Evolutionary conservation across 2,113 vertebrate genomes (phyloP).

Genomic region (Indicator indicator): DNA sequence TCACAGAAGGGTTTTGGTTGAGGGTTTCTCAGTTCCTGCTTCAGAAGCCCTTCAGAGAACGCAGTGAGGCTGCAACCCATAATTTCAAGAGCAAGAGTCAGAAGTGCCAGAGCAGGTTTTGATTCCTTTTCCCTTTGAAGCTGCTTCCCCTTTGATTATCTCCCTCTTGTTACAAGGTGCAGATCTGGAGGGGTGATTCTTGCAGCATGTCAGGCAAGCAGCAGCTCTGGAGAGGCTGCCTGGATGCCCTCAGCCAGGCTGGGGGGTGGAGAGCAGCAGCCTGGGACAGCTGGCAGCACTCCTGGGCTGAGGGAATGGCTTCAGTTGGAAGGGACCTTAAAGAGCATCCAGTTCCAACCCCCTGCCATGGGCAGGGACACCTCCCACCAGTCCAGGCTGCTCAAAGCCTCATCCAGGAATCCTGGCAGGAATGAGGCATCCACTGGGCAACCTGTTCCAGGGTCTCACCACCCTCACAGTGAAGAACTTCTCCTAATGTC

Average conservation of each 20-base stretch:
- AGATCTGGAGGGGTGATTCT: not conserved
- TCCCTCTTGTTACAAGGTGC: not conserved
- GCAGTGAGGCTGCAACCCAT: not conserved
- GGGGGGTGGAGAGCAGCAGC: rapidly evolving
- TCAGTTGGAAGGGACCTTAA: too few relatives aligned
- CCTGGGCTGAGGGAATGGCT: too few relatives aligned
- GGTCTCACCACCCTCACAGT: too few relatives aligned
- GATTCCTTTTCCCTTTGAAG: not conserved
- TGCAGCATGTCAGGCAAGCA: not conserved
- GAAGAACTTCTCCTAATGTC: too few relatives aligned
- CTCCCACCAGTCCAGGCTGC: too few relatives aligned
- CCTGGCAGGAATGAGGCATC: too few relatives aligned
- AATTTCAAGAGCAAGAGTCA: not conserved
- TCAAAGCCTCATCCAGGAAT: too few relatives aligned
- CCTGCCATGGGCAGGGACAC: too few relatives aligned
- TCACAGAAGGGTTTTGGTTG: not conserved
- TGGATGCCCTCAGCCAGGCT: rapidly evolving
- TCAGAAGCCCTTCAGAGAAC: not conserved
- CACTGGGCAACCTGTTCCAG: too few relatives aligned
- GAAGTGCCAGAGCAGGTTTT: not conserved
- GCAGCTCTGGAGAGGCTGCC: not conserved
- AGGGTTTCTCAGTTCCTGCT: not conserved
- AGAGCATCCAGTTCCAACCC: too few relatives aligned
- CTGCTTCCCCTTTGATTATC: slow-evolving; percentile 36
- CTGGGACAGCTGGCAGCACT: not conserved